Base-by-base conservation (phyloP, 2,113 vertebrate species). In the Taurulus bubalis region DNA sequence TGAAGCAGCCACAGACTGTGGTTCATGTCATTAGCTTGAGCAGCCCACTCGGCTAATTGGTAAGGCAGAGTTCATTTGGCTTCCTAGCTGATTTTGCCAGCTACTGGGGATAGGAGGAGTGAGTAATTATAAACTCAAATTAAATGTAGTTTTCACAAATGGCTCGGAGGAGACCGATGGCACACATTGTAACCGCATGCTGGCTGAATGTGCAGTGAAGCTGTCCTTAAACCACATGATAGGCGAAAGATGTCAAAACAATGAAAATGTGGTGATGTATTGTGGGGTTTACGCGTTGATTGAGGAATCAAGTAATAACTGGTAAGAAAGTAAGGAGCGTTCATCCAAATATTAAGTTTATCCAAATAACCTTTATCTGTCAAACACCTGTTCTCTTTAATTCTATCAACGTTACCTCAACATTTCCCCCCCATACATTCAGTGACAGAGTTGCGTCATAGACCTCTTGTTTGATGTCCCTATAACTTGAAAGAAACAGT, bases 1-100 rank as follows among this genome's bases (percentile, higher is more conserved):
- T 28, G 81, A 83, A 84, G 85, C 89, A 82, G 83, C 85, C 77
- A 40, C 87, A 80, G 68, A 82, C 79, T 76, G 83, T 86, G 78
- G 84, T 83, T 89, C 87, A 87, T 86, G 90, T 90, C 89, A 85
- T 91, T 89, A 88, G 86, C 86, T 90, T 22, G 75, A 92, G 82
- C 72, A 77, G 86, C 86, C 83, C 83, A 85, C 88, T 91, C 82
- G 32, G 77, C 79, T 94, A 92, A 94, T 92, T 92, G 92, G 90
- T 88, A 75, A 85, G 90, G 91, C 84, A 85, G 88, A 92, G 89
- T 89, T 91, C 85, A 90, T 91, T 88, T 88, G 85, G 75, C 85
- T 85, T 83, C 79, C 85, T 90, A 71, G 85, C 75, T 30, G 84
- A 90, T 92, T 92, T 87, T 86, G 82, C 84, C 79, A 70, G 89